Evolutionary conservation across 2,888 invertebrate genomes (phyloP).

Genomic region (Dinocampus coccinellae): DNA sequence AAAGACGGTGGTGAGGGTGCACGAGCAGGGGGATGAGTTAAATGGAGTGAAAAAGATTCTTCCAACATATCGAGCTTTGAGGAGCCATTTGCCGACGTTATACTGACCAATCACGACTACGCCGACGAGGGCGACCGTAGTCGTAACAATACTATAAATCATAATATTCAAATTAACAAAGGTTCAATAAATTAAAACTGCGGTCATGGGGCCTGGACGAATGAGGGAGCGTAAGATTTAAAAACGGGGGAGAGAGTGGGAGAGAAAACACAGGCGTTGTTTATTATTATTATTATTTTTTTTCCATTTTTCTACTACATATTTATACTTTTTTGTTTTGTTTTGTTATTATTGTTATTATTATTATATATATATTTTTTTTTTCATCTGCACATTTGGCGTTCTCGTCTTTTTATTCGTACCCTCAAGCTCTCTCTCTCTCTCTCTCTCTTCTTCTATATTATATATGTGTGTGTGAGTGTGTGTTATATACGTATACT

Average conservation of each 20-base stretch:
- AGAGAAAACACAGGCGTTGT: background rate
- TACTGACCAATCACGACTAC: slow-evolving; percentile 25
- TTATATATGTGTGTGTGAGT: too few relatives aligned
- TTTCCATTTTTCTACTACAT: slow-evolving; percentile 21
- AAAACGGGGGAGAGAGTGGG: background rate
- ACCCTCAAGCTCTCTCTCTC: slow-evolving; percentile 6
- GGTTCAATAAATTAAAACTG: slow-evolving; percentile 56
- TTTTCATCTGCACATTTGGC: background rate
- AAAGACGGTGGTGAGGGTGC: too few relatives aligned
- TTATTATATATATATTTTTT: background rate
- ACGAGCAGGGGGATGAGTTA: background rate
- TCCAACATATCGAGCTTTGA: slow-evolving; percentile 11
- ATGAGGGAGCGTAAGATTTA: slow-evolving; percentile 13
- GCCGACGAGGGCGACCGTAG: slow-evolving; percentile 43
- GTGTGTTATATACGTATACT: slow-evolving; percentile 5
- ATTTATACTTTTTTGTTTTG: background rate
- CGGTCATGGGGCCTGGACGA: slow-evolving; percentile 38
- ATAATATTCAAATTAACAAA: slow-evolving; percentile 57
- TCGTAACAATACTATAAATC: slow-evolving; percentile 56
- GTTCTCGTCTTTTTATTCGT: slow-evolving; percentile 26
- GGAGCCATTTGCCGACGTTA: slow-evolving; percentile 29
- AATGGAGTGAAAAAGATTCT: background rate
- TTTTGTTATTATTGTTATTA: slow-evolving; percentile 19
- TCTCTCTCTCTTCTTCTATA: too few relatives aligned
- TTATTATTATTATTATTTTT: slow-evolving; percentile 7